phyloP scores from a whole-genome alignment of 2,888 invertebrate species.

The Halocaridina rubra region DNA sequence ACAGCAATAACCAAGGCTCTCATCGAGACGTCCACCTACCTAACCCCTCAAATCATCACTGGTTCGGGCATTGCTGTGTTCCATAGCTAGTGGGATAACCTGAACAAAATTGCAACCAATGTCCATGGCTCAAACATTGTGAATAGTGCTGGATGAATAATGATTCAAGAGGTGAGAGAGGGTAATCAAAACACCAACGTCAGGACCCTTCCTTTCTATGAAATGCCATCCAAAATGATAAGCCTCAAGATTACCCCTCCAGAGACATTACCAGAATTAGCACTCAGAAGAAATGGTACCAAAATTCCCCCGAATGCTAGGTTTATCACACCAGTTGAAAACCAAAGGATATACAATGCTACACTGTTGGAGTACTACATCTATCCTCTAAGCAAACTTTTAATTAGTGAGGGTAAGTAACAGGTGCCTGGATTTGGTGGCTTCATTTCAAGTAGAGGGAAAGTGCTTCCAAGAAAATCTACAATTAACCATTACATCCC shows the following conservation, averaged over 20 bases:
- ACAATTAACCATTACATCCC: neutral
- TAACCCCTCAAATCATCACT: neutral
- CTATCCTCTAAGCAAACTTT: neutral
- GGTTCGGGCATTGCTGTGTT: neutral
- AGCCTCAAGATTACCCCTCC: neutral
- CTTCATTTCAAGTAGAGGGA: neutral
- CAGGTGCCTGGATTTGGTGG: neutral
- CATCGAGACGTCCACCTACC: neutral
- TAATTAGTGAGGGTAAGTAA: neutral
- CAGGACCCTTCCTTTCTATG: neutral
- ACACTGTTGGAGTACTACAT: neutral
- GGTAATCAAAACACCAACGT: neutral
- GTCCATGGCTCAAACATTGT: neutral
- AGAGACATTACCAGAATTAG: neutral
- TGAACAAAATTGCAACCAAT: neutral
- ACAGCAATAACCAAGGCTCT: neutral
- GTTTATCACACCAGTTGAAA: neutral
- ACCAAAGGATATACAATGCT: neutral
- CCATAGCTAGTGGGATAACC: neutral
- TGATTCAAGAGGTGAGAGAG: neutral
- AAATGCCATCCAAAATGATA: neutral
- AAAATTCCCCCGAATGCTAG: neutral
- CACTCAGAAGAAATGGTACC: neutral
- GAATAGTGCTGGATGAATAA: too few relatives aligned
- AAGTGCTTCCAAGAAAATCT: neutral